Percentiles rank a stretch among this genome's conserved stretches.
These are phyloP conservation scores for Schlechtendalia chinensis DNA, from an alignment of 1,140 invertebrate species.

Conservation along the genomic window DNA sequence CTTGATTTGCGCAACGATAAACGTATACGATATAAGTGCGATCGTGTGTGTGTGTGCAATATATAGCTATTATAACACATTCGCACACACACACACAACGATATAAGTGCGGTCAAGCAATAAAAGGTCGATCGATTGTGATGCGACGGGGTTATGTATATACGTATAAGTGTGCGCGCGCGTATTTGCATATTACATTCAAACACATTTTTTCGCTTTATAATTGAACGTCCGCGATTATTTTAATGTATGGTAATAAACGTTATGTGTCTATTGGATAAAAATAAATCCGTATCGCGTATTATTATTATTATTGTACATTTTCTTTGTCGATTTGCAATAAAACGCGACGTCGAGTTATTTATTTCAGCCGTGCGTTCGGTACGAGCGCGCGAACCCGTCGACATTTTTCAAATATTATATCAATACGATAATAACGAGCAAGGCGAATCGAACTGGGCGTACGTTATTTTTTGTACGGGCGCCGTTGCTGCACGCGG, in stretches of 20 bases:
- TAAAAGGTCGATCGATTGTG: constrained; percentile 33
- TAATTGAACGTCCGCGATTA: constrained; percentile 11
- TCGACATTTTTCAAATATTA: constrained; percentile 8
- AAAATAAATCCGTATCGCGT: neutral
- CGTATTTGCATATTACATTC: constrained; percentile 31
- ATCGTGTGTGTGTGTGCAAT: neutral
- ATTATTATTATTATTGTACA: constrained; percentile 1
- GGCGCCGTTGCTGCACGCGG: too few relatives aligned
- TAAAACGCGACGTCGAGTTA: neutral
- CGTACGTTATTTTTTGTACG: too few relatives aligned
- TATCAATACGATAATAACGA: neutral
- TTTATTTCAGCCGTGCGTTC: constrained; percentile 13
- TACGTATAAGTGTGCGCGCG: too few relatives aligned
- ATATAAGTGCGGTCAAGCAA: constrained; percentile 1
- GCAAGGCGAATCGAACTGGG: too few relatives aligned
- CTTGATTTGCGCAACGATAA: neutral
- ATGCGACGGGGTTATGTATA: neutral
- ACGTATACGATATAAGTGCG: neutral
- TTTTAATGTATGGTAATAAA: constrained; percentile 25
- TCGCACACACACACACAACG: neutral
- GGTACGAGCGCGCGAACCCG: neutral
- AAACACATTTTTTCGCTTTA: constrained; percentile 21
- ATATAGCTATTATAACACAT: neutral
- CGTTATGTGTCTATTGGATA: neutral
- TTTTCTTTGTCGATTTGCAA: neutral